A percentile compares a stretch with the other conserved stretches of the same genome.
Conservation (phyloP, 2,888 invertebrate genomes). For the Seladonia tumulorum region DNA sequence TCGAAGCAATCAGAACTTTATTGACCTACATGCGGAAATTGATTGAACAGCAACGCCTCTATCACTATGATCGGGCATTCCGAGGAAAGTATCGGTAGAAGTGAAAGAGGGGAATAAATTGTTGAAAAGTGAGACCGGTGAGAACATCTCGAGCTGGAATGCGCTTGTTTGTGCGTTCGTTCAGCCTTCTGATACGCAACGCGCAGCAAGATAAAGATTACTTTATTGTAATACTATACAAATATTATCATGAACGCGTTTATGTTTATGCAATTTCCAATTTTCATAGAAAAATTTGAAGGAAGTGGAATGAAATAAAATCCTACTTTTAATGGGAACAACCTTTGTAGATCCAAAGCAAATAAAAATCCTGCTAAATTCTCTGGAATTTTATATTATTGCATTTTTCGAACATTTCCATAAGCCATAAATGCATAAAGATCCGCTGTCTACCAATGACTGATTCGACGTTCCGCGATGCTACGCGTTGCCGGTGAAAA, state of each 20-base stretch:
- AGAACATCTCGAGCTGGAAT: background rate
- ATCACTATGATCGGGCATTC: background rate
- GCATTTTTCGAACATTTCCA: too few species aligned
- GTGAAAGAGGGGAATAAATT: conserved; percentile 5
- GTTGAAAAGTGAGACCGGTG: conserved; percentile 7
- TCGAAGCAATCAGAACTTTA: conserved; percentile 36
- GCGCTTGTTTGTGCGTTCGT: background rate
- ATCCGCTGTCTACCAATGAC: too few species aligned
- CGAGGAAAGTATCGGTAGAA: background rate
- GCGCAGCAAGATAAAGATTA: background rate
- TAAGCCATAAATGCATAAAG: too few species aligned
- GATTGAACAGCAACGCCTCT: background rate
- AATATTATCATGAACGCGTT: background rate
- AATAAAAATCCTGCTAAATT: too few species aligned
- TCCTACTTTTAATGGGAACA: too few species aligned
- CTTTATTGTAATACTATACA: background rate
- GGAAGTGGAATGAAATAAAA: too few species aligned
- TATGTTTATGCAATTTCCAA: too few species aligned
- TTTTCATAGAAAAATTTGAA: too few species aligned
- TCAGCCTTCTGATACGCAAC: background rate
- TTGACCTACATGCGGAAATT: conserved; percentile 21
- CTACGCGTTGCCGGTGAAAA: background rate
- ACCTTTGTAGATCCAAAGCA: too few species aligned
- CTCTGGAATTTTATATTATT: too few species aligned
- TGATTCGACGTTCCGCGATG: background rate